Conservation (phyloP, 2,113 vertebrate genomes). For the Euleptes europaea region DNA sequence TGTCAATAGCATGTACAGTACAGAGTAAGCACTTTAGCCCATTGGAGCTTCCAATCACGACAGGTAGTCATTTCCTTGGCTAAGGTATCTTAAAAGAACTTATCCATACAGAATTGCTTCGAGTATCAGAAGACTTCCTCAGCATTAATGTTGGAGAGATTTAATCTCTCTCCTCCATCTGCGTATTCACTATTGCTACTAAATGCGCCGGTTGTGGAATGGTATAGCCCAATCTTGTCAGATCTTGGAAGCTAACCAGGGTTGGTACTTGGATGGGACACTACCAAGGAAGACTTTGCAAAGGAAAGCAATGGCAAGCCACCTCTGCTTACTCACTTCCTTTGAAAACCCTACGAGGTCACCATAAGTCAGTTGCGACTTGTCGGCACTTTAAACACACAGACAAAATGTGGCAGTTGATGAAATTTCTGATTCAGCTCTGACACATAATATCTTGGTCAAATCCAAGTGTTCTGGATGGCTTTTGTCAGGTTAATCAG, state of each 20-base stretch:
- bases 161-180: not conserved
- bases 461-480: not conserved
- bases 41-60: not conserved
- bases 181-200: not conserved
- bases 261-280: too few relatives aligned
- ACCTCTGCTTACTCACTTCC: too few relatives aligned
- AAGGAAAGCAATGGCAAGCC: too few relatives aligned
- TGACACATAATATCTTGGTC: not conserved
- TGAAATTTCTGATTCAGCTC: not conserved
- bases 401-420: not conserved
- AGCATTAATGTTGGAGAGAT: not conserved
- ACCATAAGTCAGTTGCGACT: too few relatives aligned
- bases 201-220: not conserved
- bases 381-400: too few relatives aligned
- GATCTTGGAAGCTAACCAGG: too few relatives aligned
- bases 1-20: not conserved
- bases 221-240: too few relatives aligned
- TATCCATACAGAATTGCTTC: not conserved
- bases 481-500: too few relatives aligned
- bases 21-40: not conserved
- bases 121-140: not conserved
- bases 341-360: too few relatives aligned
- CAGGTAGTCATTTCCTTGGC: not conserved
- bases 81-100: not conserved
- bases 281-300: too few relatives aligned